phyloP scores from a whole-genome alignment of 2,113 vertebrate genomes.

The Picathartes gymnocephalus region DNA sequence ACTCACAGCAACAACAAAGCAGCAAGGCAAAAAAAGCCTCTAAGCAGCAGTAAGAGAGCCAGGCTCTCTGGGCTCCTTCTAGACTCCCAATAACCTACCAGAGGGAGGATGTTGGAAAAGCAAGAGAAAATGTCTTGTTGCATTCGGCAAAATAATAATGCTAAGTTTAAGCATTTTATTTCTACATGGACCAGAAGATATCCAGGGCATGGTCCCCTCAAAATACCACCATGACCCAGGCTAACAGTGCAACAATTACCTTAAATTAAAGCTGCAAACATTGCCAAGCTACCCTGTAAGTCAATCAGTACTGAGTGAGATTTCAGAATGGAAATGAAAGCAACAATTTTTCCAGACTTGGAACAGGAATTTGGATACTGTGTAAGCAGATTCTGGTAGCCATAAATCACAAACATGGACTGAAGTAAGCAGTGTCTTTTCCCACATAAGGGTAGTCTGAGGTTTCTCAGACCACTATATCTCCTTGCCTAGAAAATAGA shows the following conservation, averaged over 20 bases:
- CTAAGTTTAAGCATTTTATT: not conserved
- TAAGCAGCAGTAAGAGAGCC: not conserved
- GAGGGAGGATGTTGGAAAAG: not conserved
- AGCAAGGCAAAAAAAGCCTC: not conserved
- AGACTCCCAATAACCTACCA: not conserved
- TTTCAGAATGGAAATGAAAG: not conserved
- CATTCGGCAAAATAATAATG: not conserved
- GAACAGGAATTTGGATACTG: not conserved
- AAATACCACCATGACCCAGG: not conserved
- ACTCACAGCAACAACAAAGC: not conserved
- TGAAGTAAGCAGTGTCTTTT: not conserved
- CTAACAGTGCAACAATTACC: not conserved
- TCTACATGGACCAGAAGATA: not conserved
- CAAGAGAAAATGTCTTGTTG: not conserved
- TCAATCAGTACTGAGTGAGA: not conserved
- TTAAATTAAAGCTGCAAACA: not conserved
- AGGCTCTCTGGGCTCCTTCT: not conserved
- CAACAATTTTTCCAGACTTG: not conserved
- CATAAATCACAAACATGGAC: not conserved
- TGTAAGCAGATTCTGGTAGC: not conserved
- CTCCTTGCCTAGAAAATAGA: not conserved
- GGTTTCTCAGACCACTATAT: not conserved
- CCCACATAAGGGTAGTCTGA: not conserved
- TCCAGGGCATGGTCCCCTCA: not conserved
- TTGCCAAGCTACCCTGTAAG: not conserved